Conservation (phyloP, 2,888 invertebrate genomes). For the Lasioglossum villosulum region DNA sequence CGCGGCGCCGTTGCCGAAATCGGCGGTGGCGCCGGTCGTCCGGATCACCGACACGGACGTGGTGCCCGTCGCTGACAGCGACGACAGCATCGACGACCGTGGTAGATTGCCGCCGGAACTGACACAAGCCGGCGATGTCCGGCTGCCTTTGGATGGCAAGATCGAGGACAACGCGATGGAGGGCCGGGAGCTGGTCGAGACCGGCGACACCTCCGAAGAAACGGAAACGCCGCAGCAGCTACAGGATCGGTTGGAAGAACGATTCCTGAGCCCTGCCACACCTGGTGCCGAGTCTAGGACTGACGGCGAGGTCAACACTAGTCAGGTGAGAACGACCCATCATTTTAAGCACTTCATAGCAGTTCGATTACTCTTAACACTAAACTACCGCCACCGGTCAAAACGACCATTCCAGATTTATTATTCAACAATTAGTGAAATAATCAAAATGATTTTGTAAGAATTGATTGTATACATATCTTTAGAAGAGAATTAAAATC, state of each 20-base stretch:
- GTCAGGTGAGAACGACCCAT: slow-evolving; percentile 82
- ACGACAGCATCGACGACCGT: slow-evolving; percentile 82
- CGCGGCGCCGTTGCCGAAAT: slow-evolving; percentile 88
- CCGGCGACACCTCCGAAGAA: slow-evolving; percentile 83
- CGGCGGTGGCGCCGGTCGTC: slow-evolving; percentile 80
- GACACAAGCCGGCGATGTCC: slow-evolving; percentile 83
- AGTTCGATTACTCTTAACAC: not conserved
- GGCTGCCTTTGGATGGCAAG: slow-evolving; percentile 83
- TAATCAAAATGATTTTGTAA: too few species aligned
- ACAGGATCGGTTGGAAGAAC: slow-evolving; percentile 88
- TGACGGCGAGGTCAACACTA: slow-evolving; percentile 87
- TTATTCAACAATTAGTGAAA: too few species aligned
- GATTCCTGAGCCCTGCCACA: slow-evolving; percentile 86
- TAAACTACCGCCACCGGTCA: too few species aligned
- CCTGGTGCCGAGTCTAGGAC: slow-evolving; percentile 85
- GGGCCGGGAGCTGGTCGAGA: slow-evolving; percentile 79
- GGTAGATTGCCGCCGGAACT: slow-evolving; percentile 76
- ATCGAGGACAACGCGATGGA: slow-evolving; percentile 84
- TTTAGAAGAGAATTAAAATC: too few species aligned
- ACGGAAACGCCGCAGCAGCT: slow-evolving; percentile 85
- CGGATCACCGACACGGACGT: slow-evolving; percentile 85
- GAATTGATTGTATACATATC: too few species aligned
- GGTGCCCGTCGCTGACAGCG: slow-evolving; percentile 83
- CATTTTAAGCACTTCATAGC: not conserved
- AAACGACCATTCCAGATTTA: too few species aligned